A percentile compares a stretch with the other conserved stretches of the same genome.
Conservation (phyloP, 2,113 vertebrate genomes). For the Thamnaconus septentrionalis region DNA sequence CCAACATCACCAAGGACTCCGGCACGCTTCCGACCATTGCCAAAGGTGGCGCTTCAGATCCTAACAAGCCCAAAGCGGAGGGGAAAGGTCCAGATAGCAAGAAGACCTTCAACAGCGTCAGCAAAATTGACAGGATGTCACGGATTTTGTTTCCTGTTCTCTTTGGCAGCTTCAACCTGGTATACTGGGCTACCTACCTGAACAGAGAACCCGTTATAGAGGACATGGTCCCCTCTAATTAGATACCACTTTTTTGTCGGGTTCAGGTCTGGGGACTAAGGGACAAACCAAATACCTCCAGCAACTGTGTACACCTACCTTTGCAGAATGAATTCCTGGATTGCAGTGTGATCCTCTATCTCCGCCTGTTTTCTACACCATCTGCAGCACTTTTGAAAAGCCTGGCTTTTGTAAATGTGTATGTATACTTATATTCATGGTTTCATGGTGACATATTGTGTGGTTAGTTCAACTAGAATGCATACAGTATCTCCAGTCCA, state of each 20-base stretch:
- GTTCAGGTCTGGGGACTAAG: slow-evolving; percentile 75
- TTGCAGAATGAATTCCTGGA: slow-evolving; percentile 69
- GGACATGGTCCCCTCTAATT: slow-evolving; percentile 88
- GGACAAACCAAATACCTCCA: slow-evolving; percentile 90
- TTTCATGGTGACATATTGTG: slow-evolving; percentile 65
- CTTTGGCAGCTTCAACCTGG: slow-evolving; percentile 95
- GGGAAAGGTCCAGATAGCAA: slow-evolving; percentile 89
- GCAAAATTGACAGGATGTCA: slow-evolving; percentile 99
- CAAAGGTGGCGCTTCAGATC: slow-evolving; percentile 86
- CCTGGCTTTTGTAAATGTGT: slow-evolving; percentile 77
- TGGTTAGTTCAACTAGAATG: slow-evolving; percentile 54
- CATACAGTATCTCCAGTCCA: slow-evolving; percentile 46
- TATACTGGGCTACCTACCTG: slow-evolving; percentile 98
- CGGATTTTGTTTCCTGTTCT: slow-evolving; percentile 97
- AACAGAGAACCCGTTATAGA: slow-evolving; percentile 94
- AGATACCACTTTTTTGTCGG: slow-evolving; percentile 60
- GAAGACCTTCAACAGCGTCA: slow-evolving; percentile 99
- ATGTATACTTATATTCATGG: slow-evolving; percentile 69
- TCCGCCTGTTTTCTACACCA: slow-evolving; percentile 75
- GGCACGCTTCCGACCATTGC: slow-evolving; percentile 91
- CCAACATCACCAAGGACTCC: slow-evolving; percentile 94
- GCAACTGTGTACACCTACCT: slow-evolving; percentile 86
- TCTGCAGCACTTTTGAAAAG: slow-evolving; percentile 76
- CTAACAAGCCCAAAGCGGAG: slow-evolving; percentile 85
- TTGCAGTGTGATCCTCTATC: slow-evolving; percentile 65